Conservation (phyloP, 2,797 vertebrate species). For the Eulemur rubriventer region DNA sequence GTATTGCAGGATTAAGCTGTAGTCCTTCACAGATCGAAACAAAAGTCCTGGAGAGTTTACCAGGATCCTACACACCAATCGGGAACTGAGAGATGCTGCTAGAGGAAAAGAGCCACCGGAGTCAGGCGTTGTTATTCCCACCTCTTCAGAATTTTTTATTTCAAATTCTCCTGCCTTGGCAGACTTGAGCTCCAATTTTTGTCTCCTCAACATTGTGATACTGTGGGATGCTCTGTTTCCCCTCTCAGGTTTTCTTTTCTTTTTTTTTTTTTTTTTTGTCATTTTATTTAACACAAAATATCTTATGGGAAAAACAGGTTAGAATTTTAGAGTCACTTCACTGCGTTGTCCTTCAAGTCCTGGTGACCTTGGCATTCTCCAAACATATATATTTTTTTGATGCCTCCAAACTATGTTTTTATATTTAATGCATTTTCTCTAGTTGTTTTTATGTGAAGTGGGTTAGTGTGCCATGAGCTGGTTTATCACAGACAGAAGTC, state of each 20-base stretch:
- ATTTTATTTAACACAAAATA: slow-evolving; percentile 6
- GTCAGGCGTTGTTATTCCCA: neutral
- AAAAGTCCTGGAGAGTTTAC: neutral
- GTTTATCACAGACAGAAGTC: neutral
- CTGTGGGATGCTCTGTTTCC: neutral
- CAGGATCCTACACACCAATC: neutral
- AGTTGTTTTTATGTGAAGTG: neutral
- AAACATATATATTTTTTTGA: neutral
- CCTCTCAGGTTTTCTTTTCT: neutral
- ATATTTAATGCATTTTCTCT: neutral
- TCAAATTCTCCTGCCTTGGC: neutral
- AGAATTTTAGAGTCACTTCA: neutral
- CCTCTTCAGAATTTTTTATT: neutral
- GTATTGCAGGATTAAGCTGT: neutral
- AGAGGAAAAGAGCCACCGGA: neutral
- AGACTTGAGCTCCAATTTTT: neutral
- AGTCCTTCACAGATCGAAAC: neutral
- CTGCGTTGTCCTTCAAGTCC: neutral
- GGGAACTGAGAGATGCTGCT: neutral
- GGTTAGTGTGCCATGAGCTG: neutral
- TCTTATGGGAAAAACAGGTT: neutral
- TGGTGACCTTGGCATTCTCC: neutral
- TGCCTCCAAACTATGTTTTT: neutral
- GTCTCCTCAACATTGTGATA: neutral
- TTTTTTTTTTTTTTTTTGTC: neutral